phyloP scores from a whole-genome alignment of 1,140 invertebrate species.

The Drosophila novamexicana region DNA sequence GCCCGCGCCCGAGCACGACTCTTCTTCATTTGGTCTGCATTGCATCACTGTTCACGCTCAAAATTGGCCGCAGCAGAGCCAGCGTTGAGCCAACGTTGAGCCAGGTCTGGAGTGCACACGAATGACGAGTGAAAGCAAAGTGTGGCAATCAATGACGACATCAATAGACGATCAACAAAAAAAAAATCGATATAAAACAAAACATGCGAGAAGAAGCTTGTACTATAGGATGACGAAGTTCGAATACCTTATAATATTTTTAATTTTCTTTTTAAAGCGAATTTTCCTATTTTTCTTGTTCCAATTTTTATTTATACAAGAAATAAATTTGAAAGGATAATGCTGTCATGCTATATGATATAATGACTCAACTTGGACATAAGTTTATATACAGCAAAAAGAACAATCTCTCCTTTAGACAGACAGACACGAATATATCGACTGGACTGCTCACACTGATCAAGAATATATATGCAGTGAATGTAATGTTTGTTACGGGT shows the following conservation, averaged over 20 bases:
- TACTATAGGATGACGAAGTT: neutral
- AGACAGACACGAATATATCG: too few species aligned
- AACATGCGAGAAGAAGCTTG: neutral
- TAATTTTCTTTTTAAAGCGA: too few species aligned
- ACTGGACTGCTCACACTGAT: too few species aligned
- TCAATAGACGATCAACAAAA: slow-evolving; percentile 35
- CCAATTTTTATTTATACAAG: too few species aligned
- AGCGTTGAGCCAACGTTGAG: slow-evolving; percentile 38
- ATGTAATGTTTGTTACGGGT: too few species aligned
- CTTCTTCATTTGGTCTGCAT: slow-evolving; percentile 25
- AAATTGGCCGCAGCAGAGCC: slow-evolving; percentile 28
- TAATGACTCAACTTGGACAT: too few species aligned
- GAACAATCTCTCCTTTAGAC: too few species aligned
- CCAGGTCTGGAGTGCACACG: slow-evolving; percentile 58
- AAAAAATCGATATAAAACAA: neutral
- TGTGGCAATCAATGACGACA: slow-evolving; percentile 84
- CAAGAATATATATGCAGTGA: too few species aligned
- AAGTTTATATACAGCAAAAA: too few species aligned
- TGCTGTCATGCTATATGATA: too few species aligned
- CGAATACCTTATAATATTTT: neutral
- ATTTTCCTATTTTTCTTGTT: too few species aligned
- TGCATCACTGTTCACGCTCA: slow-evolving; percentile 42
- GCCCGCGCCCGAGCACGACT: slow-evolving; percentile 34
- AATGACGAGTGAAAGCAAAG: slow-evolving; percentile 78
- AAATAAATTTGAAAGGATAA: too few species aligned